Evolutionary conservation across 2,113 vertebrate species (phyloP), one percentile per base, ranked within the genome.

Genomic region (Oreochromis spilurus): DNA sequence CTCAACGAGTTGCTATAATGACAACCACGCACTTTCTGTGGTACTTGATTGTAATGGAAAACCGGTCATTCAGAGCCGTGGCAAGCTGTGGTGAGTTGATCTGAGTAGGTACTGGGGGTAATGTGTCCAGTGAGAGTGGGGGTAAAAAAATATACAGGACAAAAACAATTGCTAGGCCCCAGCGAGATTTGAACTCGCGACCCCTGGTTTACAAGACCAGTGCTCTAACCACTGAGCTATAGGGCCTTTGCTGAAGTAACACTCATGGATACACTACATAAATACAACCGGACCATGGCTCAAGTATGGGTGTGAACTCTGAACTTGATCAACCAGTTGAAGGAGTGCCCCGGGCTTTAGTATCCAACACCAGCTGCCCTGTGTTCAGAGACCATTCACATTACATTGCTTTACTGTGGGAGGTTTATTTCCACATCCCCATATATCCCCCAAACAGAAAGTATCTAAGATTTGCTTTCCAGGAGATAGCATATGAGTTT

Each of bases 181-280:
- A 93, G 88, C 11, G 75, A 89, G 90, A 36, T 19, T 92, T 21
- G 88, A 94, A 94, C 87, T 89, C 89, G 4, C 81, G 70, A 84
- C 87, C 86, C 89, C 90, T 91, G 89, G 88, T 92, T 89, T 89
- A 90, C 85, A 90, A 93, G 88, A 90, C 86, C 89, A 93, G 85
- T 91, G 93, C 93, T 94, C 91, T 94, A 92, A 90, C 91, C 93
- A 92, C 94, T 94, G 93, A 95, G 94, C 87, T 93, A 92, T 91
- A 65, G 87, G 70, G 92, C 91, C 92, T 3, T 21, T 5, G 2
- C 2, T 5, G 2, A 3, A 0, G 1, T 3, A 2, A 9, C 11
- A 21, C 9, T 10, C 53, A 54, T 54, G 0, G 34, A 55, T 24
- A 7, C 1, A 9, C 5, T 4, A 11, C 54, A 45, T 48, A 48